Evolutionary conservation across 2,113 vertebrate genomes (phyloP).

Genomic region (Austrofundulus limnaeus): DNA sequence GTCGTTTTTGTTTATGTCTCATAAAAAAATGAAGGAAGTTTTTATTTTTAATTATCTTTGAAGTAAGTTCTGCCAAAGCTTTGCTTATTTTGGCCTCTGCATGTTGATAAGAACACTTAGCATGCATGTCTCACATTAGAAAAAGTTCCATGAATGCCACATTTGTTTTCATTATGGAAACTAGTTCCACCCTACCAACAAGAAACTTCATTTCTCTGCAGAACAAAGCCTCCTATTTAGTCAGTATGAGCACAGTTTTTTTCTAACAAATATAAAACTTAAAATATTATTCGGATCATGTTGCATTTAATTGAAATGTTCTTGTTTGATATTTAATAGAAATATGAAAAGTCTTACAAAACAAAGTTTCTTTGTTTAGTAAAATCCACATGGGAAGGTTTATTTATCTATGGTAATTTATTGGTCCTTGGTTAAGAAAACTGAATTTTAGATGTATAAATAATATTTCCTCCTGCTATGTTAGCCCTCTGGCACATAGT

Average conservation of each 20-base stretch:
- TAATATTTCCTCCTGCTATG: too few relatives aligned
- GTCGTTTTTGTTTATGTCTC: too few relatives aligned
- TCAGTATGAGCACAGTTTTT: neutral
- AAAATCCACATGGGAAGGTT: too few relatives aligned
- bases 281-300: neutral
- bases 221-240: neutral
- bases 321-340: neutral
- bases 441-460: too few relatives aligned
- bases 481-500: too few relatives aligned
- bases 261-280: neutral
- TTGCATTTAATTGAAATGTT: neutral
- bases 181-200: neutral
- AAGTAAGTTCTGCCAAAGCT: neutral
- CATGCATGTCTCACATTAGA: conserved; percentile 11
- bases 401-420: too few relatives aligned
- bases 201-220: neutral
- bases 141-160: conserved; percentile 9
- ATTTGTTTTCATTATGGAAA: conserved; percentile 19
- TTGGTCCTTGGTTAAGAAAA: too few relatives aligned
- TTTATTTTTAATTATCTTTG: neutral
- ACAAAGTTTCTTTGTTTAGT: too few relatives aligned
- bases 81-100: conserved; percentile 12
- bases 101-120: conserved; percentile 16
- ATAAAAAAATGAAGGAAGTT: too few relatives aligned
- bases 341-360: too few relatives aligned